phyloP scores from a whole-genome alignment of 2,113 vertebrate species.

The Tyto alba region DNA sequence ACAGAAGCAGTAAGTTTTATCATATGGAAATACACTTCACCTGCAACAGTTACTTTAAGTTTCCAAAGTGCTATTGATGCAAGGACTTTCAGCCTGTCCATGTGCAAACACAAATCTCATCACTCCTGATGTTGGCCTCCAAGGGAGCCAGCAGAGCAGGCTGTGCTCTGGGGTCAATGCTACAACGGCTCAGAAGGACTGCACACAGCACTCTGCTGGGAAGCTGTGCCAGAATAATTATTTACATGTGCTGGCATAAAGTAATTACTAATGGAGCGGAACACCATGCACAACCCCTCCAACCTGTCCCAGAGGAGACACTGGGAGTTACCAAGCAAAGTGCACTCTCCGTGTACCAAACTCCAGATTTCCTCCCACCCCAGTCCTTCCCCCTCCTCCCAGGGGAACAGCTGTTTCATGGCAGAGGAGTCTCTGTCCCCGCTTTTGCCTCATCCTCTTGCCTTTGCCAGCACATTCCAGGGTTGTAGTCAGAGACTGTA shows the following conservation, averaged over 20 bases:
- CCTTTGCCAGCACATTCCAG: not conserved
- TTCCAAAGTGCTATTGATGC: not conserved
- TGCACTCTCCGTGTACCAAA: not conserved
- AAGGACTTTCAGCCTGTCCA: not conserved
- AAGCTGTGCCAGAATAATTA: slow-evolving; percentile 40
- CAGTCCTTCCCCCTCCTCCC: not conserved
- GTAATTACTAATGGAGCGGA: slow-evolving; percentile 21
- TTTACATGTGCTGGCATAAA: slow-evolving; percentile 52
- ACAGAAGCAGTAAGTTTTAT: not conserved
- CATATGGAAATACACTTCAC: not conserved
- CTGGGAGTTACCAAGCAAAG: slow-evolving; percentile 5
- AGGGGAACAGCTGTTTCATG: not conserved
- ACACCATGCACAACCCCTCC: not conserved
- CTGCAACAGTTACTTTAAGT: not conserved
- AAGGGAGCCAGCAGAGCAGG: not conserved
- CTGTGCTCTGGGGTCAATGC: not conserved
- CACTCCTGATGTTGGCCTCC: rapidly evolving
- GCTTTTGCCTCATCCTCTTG: not conserved
- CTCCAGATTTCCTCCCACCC: not conserved
- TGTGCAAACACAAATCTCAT: not conserved
- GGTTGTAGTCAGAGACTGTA: not conserved
- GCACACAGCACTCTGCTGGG: not conserved
- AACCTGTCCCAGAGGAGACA: not conserved
- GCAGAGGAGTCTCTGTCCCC: not conserved
- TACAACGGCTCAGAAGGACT: not conserved